Percentiles rank a stretch among this genome's conserved stretches.
phyloP scores from a whole-genome alignment of 2,888 invertebrate genomes.

The Bellardia pandia region DNA sequence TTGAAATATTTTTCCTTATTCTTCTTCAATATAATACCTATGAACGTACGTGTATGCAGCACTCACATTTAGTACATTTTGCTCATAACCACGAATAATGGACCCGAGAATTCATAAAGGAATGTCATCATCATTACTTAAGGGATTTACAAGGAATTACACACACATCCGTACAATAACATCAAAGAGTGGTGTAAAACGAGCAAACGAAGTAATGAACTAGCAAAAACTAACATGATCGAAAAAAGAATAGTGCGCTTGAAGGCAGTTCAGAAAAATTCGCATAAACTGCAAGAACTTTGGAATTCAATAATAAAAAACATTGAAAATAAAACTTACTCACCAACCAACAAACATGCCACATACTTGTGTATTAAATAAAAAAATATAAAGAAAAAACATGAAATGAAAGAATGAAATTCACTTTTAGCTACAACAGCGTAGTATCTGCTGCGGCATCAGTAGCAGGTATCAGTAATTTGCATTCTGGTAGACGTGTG shows the following conservation, averaged over 20 bases:
- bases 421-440: constrained; percentile 32
- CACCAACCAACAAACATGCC: constrained; percentile 12
- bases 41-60: background rate
- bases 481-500: constrained; percentile 37
- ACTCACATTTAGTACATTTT: constrained; percentile 30
- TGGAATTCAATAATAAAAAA: constrained; percentile 36
- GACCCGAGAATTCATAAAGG: constrained; percentile 71
- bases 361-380: constrained; percentile 3
- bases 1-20: constrained; percentile 55
- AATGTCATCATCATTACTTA: constrained; percentile 72
- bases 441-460: constrained; percentile 8
- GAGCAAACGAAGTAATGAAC: background rate
- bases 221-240: background rate
- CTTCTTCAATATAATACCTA: constrained; percentile 13
- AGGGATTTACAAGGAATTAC: constrained; percentile 65
- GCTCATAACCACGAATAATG: constrained; percentile 66
- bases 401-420: constrained; percentile 20
- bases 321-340: background rate
- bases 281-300: constrained; percentile 46
- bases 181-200: background rate
- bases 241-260: constrained; percentile 38
- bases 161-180: constrained; percentile 20
- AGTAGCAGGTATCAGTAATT: constrained; percentile 33
- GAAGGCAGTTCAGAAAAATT: constrained; percentile 46
- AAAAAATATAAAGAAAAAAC: constrained; percentile 17